Percentiles rank a stretch among this genome's conserved stretches.
These are phyloP conservation scores for Scleropages formosus DNA, from an alignment of 2,797 vertebrate species.

Conservation along the genomic window DNA sequence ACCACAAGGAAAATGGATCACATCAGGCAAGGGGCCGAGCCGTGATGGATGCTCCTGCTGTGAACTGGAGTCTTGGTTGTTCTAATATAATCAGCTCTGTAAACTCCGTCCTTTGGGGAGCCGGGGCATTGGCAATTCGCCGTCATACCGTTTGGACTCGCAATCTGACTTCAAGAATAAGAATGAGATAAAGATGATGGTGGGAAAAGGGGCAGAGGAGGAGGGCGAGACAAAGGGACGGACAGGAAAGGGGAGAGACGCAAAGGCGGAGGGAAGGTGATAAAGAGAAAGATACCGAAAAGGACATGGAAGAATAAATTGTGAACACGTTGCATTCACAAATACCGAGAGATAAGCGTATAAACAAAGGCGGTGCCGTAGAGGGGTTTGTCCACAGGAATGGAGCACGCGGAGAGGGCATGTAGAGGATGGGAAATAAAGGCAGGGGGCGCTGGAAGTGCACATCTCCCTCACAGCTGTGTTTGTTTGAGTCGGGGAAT, in stretches of 20 bases:
- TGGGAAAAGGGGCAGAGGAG: neutral
- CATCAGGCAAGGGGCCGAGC: neutral
- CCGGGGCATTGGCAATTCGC: neutral
- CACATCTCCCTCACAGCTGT: constrained; percentile 62
- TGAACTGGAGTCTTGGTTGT: neutral
- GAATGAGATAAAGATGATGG: constrained; percentile 17
- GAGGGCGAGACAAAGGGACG: neutral
- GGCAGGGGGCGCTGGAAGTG: neutral
- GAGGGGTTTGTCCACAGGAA: neutral
- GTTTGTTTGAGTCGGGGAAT: constrained; percentile 68
- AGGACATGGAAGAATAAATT: constrained; percentile 4
- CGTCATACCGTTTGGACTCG: neutral
- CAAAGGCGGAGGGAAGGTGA: neutral
- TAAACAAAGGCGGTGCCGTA: neutral
- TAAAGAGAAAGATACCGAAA: neutral
- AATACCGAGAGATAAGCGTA: neutral
- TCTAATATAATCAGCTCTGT: neutral
- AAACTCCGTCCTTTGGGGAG: neutral
- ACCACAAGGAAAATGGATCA: constrained; percentile 3
- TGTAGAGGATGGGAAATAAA: neutral
- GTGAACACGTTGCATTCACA: neutral
- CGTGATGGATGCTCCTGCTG: constrained; percentile 1
- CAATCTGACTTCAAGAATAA: neutral
- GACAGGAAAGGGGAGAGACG: neutral
- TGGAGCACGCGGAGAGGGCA: neutral